A percentile compares a stretch with the other conserved stretches of the same genome.
These are phyloP conservation scores for Calcarius lapponicus DNA, from an alignment of 2,797 vertebrate species.

Conservation along the genomic window DNA sequence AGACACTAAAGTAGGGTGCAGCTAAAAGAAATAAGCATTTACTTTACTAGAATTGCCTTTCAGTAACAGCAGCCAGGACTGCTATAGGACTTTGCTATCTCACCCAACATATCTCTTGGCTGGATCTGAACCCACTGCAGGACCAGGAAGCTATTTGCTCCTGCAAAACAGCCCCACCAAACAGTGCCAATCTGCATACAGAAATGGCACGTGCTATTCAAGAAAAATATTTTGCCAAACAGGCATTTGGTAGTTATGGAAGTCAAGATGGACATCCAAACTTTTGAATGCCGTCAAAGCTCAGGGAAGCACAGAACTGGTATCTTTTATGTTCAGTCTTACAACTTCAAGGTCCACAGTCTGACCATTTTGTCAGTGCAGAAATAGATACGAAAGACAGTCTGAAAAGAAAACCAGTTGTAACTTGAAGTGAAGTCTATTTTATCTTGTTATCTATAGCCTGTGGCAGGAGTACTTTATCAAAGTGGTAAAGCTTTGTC, in stretches of 20 bases:
- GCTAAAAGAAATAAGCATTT: not conserved
- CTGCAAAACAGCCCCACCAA: not conserved
- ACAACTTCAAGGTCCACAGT: not conserved
- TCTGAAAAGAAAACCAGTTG: not conserved
- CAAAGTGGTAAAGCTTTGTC: not conserved
- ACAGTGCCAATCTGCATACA: not conserved
- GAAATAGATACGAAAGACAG: not conserved
- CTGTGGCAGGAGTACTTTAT: not conserved
- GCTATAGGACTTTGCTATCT: not conserved
- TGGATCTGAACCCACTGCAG: not conserved
- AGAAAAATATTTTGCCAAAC: not conserved
- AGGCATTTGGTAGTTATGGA: not conserved
- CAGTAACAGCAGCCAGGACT: not conserved
- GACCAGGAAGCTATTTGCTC: not conserved
- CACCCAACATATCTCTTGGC: not conserved
- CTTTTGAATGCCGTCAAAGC: not conserved
- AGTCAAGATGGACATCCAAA: not conserved
- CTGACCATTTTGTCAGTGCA: not conserved
- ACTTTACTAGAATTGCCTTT: not conserved
- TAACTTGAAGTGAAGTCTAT: not conserved
- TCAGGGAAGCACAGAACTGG: not conserved
- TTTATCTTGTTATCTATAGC: not conserved
- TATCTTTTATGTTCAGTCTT: not conserved
- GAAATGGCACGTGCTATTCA: fast-evolving
- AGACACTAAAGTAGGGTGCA: not conserved